Base-by-base conservation (phyloP, 2,113 vertebrate species). In the Syrmaticus mikado region DNA sequence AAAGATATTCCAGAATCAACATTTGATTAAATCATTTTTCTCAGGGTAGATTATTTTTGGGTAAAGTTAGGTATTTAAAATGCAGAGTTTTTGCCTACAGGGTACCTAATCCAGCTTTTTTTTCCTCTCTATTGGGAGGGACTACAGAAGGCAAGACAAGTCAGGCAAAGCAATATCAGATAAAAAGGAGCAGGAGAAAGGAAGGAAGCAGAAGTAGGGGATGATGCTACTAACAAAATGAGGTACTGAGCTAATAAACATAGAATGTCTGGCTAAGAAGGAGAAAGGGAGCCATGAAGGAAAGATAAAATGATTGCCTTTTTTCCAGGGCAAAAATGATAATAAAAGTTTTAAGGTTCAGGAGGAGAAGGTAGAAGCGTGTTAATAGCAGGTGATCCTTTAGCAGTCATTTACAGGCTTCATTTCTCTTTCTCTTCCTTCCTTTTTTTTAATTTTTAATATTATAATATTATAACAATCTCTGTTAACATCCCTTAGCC, bases 1-100 rank as follows among this genome's bases (percentile, higher is more conserved):
- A 90, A 86, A 22, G 62, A 68, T 92, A 72, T 81, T 94, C 80
- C 58, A 90, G 85, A 94, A 50, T 81, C 82, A 95, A 90, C 70
- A 78, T 86, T 8, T 1, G 85, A 66, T 90, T 83, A 80, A 89
- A 46, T 68, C 7, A 8, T 81, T 90, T 92, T 92, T 91, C 70
- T 85, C 57, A 55, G 70, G 61, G 40, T 93, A 68, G 40, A 61
- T 62, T 41, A 30, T 85, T 92, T 75, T 22, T 25, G 82, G 65
- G 50, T 89, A 65, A 82, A 82, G 20, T 55, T 85, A 20, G 22
- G 13, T 79, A 75, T 86, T 91, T 94, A 86, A 93, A 91, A 88
- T 90, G 11, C 68, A 58, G 91, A 96, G 20, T 86, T 84, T 90
- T 94, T 94, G 90, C 87, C 48, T 83, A 18, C 40, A 91, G 40